Conservation (phyloP, 2,888 invertebrate genomes). For the Leptothorax acervorum region DNA sequence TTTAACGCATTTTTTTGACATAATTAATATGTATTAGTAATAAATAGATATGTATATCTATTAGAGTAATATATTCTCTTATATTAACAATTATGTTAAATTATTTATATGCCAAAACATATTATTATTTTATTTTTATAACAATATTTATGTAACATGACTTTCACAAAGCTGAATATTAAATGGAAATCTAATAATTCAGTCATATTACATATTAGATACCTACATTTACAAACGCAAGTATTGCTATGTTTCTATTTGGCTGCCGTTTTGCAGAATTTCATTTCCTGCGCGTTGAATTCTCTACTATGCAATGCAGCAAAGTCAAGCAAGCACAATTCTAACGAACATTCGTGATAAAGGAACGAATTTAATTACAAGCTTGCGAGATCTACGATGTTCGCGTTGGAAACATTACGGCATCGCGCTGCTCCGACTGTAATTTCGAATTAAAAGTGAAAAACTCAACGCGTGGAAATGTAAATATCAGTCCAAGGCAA, state of each 20-base stretch:
- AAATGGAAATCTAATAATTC: not conserved
- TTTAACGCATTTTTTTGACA: not conserved
- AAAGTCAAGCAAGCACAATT: conserved; percentile 33
- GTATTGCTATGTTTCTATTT: conserved; percentile 16
- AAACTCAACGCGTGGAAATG: conserved; percentile 12
- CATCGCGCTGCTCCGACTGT: conserved; percentile 9
- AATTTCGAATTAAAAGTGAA: conserved; percentile 42
- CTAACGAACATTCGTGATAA: conserved; percentile 52
- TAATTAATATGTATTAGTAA: not conserved
- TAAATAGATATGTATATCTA: not conserved
- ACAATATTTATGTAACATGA: not conserved
- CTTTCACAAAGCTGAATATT: not conserved
- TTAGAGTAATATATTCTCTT: not conserved
- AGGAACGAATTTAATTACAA: conserved; percentile 52
- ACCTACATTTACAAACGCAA: not conserved
- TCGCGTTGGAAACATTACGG: conserved; percentile 17
- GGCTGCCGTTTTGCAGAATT: conserved; percentile 42
- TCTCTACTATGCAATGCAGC: conserved; percentile 21
- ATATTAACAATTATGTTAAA: not conserved
- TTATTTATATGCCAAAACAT: not conserved
- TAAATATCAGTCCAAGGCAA: not conserved
- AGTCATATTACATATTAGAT: conserved; percentile 13
- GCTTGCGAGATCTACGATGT: conserved; percentile 43
- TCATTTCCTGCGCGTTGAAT: conserved; percentile 44
- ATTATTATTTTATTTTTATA: not conserved